Evolutionary conservation across 2,797 vertebrate species (phyloP).

Genomic region (Schizothorax lantsangensis): DNA sequence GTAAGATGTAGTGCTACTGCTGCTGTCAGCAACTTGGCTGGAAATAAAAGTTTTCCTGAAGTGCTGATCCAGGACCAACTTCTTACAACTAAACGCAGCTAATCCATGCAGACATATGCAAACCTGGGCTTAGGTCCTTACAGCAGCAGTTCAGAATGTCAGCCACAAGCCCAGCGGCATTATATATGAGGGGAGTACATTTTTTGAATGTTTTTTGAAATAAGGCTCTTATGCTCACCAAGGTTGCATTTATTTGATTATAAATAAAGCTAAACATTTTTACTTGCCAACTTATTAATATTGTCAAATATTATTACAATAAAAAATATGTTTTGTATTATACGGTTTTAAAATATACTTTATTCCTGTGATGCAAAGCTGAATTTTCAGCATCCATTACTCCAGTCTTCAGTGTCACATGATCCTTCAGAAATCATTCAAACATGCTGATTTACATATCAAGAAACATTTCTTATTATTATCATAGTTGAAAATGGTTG

Average conservation of each 20-base stretch:
- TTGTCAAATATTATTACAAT: too few relatives aligned
- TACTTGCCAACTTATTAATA: too few relatives aligned
- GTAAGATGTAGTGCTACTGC: constrained; percentile 26
- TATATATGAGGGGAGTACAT: background rate
- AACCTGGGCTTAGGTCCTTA: constrained; percentile 11
- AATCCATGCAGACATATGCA: constrained; percentile 32
- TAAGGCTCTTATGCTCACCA: background rate
- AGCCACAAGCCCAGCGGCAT: background rate
- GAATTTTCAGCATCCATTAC: background rate
- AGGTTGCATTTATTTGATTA: background rate
- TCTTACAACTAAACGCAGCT: constrained; percentile 28
- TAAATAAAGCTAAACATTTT: background rate
- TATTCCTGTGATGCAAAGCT: too few relatives aligned
- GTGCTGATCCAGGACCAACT: constrained; percentile 45
- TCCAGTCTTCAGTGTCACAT: background rate
- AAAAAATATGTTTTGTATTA: too few relatives aligned
- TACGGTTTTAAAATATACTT: too few relatives aligned
- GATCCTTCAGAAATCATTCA: too few relatives aligned
- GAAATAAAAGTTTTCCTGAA: constrained; percentile 41
- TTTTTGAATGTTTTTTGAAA: background rate
- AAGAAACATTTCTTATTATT: background rate
- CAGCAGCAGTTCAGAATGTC: constrained; percentile 24
- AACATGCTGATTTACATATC: too few relatives aligned
- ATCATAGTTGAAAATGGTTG: too few relatives aligned
- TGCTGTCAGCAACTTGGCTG: constrained; percentile 44